Evolutionary conservation across 2,888 invertebrate species (phyloP).

Genomic region (Actias luna): DNA sequence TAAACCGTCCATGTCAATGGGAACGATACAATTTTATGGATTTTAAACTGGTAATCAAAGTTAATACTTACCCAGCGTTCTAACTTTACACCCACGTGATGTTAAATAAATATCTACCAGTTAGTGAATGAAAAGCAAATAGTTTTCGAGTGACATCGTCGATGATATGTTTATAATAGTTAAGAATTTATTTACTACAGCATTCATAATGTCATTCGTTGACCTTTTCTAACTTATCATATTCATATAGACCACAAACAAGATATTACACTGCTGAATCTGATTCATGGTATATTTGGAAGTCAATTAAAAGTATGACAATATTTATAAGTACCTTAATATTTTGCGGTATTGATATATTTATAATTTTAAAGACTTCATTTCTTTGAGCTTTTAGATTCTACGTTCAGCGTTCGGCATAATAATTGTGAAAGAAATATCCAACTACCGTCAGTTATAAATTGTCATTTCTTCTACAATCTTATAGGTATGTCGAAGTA

Average conservation of each 20-base stretch:
- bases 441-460: no score
- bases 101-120: background rate
- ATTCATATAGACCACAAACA: no score
- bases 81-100: background rate
- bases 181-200: background rate
- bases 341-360: no score
- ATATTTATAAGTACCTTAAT: no score
- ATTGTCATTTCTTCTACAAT: no score
- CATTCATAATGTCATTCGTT: no score
- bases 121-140: background rate
- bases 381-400: no score
- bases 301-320: background rate
- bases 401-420: no score
- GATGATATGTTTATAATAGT: background rate
- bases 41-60: background rate
- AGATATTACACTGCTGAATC: background rate
- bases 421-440: no score
- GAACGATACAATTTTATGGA: conserved; percentile 12
- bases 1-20: conserved; percentile 11
- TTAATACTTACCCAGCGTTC: background rate
- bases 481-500: no score
- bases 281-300: background rate
- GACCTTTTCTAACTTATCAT: no score
- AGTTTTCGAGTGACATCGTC: background rate
- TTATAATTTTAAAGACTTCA: no score